Base-by-base conservation (phyloP, 2,888 invertebrate genomes). In the Philaethria dido region DNA sequence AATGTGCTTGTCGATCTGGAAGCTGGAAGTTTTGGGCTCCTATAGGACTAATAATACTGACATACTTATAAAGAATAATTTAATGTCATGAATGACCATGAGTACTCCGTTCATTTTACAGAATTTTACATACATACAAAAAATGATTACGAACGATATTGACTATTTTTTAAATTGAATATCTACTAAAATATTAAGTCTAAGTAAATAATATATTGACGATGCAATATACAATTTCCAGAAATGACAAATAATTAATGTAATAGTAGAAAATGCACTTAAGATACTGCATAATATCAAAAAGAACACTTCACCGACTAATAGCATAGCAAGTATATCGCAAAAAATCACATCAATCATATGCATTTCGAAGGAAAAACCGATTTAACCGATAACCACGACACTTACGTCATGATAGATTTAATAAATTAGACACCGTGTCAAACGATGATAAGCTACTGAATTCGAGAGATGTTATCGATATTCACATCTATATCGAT, bases 361-460 rank as follows among this genome's bases (percentile, higher is more conserved):
- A 42, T 45, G 29, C 18, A 20, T 16, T 50, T 29, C 14, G 36
- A 25, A 42, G 11, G 22, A 33, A 65, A 59, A 65, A 65, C 29
- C 64, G 44, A 65, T 50, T 44, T 14, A 44, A 22, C 29, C 29
- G 64, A 65, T 65, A 60, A 59, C 20, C n/a, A 14, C 14, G 48
- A 39, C 39, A 64, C 45, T 66, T 59, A 61, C 69, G 66, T 66
- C 63, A 60, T 59, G 52, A 52, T 20, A 60, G 45, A 54, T 60
- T 65, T 62, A 62, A 59, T 65, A 68, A 62, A 70, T 62, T 39
- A 45, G 42, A 64, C 52, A 50, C 25, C 57, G 25, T 64, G 67
- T 67, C 64, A 64, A 63, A 50, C 33, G 22, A 52, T 29, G 70
- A 70, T 70, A 70, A 54, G 64, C 64, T 67, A 67, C 69, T 44